These are phyloP conservation scores for Seira sanloemensis DNA, from an alignment of 2,888 invertebrate species.

Conservation along the genomic window DNA sequence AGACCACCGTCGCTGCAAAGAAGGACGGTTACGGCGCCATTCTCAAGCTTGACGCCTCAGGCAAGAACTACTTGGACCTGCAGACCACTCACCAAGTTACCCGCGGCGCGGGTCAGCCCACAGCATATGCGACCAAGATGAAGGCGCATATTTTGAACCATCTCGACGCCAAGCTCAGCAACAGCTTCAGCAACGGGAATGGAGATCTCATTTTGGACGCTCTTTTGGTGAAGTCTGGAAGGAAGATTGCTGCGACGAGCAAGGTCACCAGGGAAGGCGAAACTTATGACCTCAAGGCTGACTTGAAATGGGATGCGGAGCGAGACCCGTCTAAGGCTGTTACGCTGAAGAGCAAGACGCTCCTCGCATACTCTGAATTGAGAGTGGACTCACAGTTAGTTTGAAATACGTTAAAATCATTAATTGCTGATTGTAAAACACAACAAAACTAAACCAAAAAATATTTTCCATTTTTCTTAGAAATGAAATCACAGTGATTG, in stretches of 20 bases:
- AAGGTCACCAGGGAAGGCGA: conserved; percentile 55
- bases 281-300: conserved; percentile 63
- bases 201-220: conserved; percentile 63
- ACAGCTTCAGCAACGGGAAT: conserved; percentile 56
- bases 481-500: conserved; percentile 78
- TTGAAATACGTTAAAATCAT: too few species aligned
- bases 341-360: conserved; percentile 64
- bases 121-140: conserved; percentile 54
- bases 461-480: conserved; percentile 74
- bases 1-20: conserved; percentile 56
- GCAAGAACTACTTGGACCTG: conserved; percentile 64
- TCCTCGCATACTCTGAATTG: conserved; percentile 47
- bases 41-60: conserved; percentile 62
- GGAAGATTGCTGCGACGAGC: conserved; percentile 61
- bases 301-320: conserved; percentile 72
- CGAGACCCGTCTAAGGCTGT: conserved; percentile 63
- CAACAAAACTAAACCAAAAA: too few species aligned
- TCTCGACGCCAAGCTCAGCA: conserved; percentile 62
- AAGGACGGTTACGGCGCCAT: conserved; percentile 53
- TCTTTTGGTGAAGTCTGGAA: conserved; percentile 66
- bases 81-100: conserved; percentile 53
- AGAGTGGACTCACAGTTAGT: conserved; percentile 67
- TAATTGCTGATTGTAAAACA: too few species aligned
- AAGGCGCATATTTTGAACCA: conserved; percentile 65
- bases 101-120: conserved; percentile 37